phyloP scores from a whole-genome alignment of 2,888 invertebrate species.

The Bellardia pandia region DNA sequence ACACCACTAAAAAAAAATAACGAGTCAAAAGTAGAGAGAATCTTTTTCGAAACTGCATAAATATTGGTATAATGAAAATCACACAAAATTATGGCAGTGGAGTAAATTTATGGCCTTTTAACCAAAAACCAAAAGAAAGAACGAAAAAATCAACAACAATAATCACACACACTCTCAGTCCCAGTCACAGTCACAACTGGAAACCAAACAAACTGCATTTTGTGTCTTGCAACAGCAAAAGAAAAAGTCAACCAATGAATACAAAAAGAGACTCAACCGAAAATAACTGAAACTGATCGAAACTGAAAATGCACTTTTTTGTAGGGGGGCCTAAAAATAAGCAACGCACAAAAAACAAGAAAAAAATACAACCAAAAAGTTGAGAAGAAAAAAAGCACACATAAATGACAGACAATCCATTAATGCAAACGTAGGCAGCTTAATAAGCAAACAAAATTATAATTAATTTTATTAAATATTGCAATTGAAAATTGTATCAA shows the following conservation, averaged over 20 bases:
- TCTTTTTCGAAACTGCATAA: conserved; percentile 61
- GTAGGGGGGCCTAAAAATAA: conserved; percentile 75
- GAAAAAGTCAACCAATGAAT: conserved; percentile 45
- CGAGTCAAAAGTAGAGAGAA: background rate
- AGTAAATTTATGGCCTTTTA: conserved; percentile 77
- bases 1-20: conserved; percentile 13
- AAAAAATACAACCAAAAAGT: conserved; percentile 63
- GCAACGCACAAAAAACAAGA: conserved; percentile 72
- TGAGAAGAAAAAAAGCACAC: conserved; percentile 21
- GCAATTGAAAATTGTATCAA: too few species aligned
- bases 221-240: conserved; percentile 14
- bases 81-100: conserved; percentile 78
- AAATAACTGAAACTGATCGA: conserved; percentile 74
- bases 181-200: conserved; percentile 18
- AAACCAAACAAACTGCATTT: conserved; percentile 36
- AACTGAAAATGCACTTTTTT: conserved; percentile 74
- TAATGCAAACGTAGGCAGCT: conserved; percentile 55
- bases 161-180: conserved; percentile 29
- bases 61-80: conserved; percentile 74
- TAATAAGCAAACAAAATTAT: background rate
- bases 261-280: conserved; percentile 62
- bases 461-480: too few species aligned
- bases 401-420: conserved; percentile 51
- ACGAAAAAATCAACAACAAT: conserved; percentile 20
- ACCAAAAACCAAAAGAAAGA: conserved; percentile 67